These are phyloP conservation scores for Ramphastos sulfuratus DNA, from an alignment of 2,113 vertebrate genomes.

Conservation along the genomic window DNA sequence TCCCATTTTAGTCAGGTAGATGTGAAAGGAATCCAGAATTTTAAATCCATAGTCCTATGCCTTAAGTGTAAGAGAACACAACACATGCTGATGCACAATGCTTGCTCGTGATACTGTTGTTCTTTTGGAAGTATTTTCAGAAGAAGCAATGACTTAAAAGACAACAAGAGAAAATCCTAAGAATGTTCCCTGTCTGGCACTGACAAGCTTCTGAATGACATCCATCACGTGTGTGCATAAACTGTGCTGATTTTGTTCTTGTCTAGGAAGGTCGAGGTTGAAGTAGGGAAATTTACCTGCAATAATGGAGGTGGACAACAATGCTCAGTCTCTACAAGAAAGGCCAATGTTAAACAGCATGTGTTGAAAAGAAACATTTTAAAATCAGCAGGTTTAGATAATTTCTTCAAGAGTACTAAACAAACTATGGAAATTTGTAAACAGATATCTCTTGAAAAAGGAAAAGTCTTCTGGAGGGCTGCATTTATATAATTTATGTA, in stretches of 20 bases:
- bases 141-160: not conserved
- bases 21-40: not conserved
- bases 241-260: not conserved
- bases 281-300: not conserved
- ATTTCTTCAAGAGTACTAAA: not conserved
- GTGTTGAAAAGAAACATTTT: not conserved
- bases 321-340: not conserved
- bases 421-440: not conserved
- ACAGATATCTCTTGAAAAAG: not conserved
- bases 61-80: not conserved
- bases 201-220: not conserved
- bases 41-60: not conserved
- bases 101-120: not conserved
- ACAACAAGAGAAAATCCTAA: not conserved
- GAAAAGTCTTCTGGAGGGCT: not conserved
- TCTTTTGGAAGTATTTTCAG: not conserved
- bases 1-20: not conserved
- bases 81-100: not conserved
- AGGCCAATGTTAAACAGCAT: not conserved
- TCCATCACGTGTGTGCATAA: not conserved
- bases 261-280: not conserved
- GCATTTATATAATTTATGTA: not conserved
- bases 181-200: not conserved
- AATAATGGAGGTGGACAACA: not conserved
- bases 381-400: not conserved